Conservation (phyloP, 2,888 invertebrate genomes). For the Cosmia trapezina region DNA sequence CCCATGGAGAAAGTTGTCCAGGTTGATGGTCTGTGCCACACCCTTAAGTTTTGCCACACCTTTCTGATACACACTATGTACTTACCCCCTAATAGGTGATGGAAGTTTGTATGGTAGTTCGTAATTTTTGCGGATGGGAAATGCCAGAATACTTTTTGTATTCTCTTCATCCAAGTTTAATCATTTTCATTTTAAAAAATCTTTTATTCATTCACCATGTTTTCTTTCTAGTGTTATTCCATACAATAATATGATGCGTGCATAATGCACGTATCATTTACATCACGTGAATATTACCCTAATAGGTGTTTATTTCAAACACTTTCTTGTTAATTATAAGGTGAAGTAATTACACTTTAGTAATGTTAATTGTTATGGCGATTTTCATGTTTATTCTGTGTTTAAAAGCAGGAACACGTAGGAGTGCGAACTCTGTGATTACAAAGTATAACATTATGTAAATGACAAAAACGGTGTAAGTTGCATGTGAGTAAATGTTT, state of each 20-base stretch:
- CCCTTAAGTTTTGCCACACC: no score
- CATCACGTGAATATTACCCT: background rate
- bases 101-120: background rate
- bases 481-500: constrained; percentile 20
- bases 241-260: background rate
- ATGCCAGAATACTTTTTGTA: background rate
- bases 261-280: no score
- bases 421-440: constrained; percentile 57
- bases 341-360: constrained; percentile 34
- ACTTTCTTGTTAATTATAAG: constrained; percentile 20
- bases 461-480: constrained; percentile 38
- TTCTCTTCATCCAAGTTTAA: background rate
- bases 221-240: background rate
- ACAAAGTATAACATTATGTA: constrained; percentile 57
- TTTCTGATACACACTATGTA: no score
- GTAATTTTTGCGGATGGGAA: background rate
- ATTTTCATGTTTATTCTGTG: constrained; percentile 40
- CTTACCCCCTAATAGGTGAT: no score
- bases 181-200: background rate
- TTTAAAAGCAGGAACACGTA: constrained; percentile 59
- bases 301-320: constrained; percentile 14
- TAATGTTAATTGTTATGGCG: constrained; percentile 29
- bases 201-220: no score
- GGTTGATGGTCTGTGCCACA: no score
- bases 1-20: no score